Conservation (phyloP, 2,113 vertebrate species). For the Cyrtonyx montezumae region DNA sequence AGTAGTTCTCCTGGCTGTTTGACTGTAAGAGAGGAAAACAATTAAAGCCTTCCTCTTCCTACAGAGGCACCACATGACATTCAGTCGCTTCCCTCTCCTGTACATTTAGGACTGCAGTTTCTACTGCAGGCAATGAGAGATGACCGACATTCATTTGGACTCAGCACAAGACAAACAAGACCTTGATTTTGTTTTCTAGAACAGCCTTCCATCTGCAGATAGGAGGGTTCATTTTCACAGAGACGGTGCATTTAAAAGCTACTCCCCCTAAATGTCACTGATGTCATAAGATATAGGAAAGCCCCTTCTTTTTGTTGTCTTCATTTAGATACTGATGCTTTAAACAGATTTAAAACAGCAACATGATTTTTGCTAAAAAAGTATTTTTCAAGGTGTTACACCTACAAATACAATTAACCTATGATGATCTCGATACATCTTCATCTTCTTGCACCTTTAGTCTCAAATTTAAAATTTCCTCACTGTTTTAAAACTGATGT, state of each 20-base stretch:
- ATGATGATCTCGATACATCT: background rate
- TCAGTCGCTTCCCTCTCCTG: constrained; percentile 2
- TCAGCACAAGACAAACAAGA: constrained; percentile 9
- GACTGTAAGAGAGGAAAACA: background rate
- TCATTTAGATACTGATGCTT: background rate
- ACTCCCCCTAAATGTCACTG: constrained; percentile 29
- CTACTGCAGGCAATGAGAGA: constrained; percentile 9
- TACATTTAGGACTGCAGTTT: constrained; percentile 37
- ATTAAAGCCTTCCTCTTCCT: constrained; percentile 1
- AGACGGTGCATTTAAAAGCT: constrained; percentile 20
- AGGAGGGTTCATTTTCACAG: background rate
- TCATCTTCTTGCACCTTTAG: background rate
- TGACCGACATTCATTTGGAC: constrained; percentile 46
- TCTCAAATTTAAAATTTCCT: background rate
- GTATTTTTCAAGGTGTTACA: background rate
- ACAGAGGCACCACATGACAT: background rate
- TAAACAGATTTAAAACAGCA: background rate
- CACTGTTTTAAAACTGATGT: background rate
- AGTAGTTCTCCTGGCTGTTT: background rate
- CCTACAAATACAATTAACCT: background rate
- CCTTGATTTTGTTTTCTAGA: constrained; percentile 50
- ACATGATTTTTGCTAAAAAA: background rate
- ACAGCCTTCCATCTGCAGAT: constrained; percentile 39
- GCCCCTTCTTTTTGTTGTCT: background rate
- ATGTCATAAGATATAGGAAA: constrained; percentile 33